Base-by-base conservation (phyloP, 2,888 invertebrate genomes). In the Agonopterix heracliana region DNA sequence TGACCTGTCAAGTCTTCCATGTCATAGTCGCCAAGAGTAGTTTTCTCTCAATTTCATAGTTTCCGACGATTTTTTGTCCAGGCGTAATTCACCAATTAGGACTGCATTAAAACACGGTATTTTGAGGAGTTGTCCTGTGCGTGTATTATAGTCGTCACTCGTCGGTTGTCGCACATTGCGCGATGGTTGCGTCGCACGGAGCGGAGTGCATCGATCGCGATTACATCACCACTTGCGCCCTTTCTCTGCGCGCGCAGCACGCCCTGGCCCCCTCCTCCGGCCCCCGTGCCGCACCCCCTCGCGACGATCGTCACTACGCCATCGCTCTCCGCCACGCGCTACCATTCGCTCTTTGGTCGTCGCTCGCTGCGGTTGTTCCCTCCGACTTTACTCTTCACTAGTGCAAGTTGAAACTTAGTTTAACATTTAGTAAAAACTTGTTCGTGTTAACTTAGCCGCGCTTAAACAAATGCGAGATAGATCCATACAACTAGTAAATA, bases 191-290 rank as follows among this genome's bases (percentile, higher is more conserved):
- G 72, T 67, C 66, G 72, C 61, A 56, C 61, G 64, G 67, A 68
- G 60, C 43, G 66, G 69, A 74, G 80, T 85, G 82, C 86, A 88
- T 88, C 85, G 88, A 88, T 87, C 85, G 87, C 74, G 79, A 81
- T 88, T 88, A 86, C 87, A 85, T 88, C 87, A 87, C 73, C 79
- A 78, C 77, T 81, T 71, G 79, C 81, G 81, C 81, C 83, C 86
- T 83, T 85, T 85, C 84, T 81, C 82, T 85, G 86, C 83, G 87
- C 81, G 85, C 87, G 85, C 87, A 79, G 70, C 64, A 58, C 71
- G 66, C 72, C 73, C 66, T 67, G 61, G 57, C 48, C 56, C 63
- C 71, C 71, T 49, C 26, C 44, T 42, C 42, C 50, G 52, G 47
- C 55, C 55, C 50, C 38, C 48, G 2, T 41, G 48, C 56, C 49